Evolutionary conservation across 1,140 invertebrate genomes (phyloP).

Genomic region (Heliothis subflexa): DNA sequence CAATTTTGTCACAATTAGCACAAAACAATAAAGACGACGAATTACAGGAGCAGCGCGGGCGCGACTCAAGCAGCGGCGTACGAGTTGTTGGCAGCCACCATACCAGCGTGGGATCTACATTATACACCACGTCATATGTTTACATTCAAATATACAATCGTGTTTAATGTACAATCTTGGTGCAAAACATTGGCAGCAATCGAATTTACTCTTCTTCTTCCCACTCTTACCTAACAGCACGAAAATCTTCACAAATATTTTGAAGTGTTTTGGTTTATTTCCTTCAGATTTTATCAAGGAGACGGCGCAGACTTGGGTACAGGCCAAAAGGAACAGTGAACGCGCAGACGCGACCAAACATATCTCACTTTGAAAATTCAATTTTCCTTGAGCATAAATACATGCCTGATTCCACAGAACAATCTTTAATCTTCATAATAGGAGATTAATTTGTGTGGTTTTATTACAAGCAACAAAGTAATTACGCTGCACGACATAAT

Average conservation of each 20-base stretch:
- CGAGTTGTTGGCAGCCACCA: constrained; percentile 62
- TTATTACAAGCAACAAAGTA: constrained; percentile 23
- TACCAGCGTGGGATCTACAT: constrained; percentile 59
- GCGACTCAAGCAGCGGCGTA: constrained; percentile 58
- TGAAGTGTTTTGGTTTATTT: constrained; percentile 59
- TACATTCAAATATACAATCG: constrained; percentile 58
- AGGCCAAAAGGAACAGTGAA: constrained; percentile 66
- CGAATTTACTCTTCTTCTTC: constrained; percentile 42
- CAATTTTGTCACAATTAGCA: constrained; percentile 44
- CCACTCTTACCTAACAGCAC: constrained; percentile 35
- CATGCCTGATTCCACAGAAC: constrained; percentile 18
- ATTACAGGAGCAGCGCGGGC: constrained; percentile 46
- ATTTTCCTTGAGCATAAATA: constrained; percentile 52
- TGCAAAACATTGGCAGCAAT: constrained; percentile 53
- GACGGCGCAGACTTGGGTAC: constrained; percentile 64
- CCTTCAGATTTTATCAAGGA: constrained; percentile 64
- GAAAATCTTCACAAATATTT: constrained; percentile 56
- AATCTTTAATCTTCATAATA: constrained; percentile 3
- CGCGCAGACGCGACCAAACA: constrained; percentile 31
- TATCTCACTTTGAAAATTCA: constrained; percentile 46
- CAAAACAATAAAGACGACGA: constrained; percentile 55
- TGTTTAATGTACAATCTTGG: constrained; percentile 52
- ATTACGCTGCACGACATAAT: constrained; percentile 38
- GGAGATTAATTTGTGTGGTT: constrained; percentile 8
- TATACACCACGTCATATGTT: constrained; percentile 61